Base-by-base conservation (phyloP, 2,113 vertebrate genomes). In the Ardeotis arabs region DNA sequence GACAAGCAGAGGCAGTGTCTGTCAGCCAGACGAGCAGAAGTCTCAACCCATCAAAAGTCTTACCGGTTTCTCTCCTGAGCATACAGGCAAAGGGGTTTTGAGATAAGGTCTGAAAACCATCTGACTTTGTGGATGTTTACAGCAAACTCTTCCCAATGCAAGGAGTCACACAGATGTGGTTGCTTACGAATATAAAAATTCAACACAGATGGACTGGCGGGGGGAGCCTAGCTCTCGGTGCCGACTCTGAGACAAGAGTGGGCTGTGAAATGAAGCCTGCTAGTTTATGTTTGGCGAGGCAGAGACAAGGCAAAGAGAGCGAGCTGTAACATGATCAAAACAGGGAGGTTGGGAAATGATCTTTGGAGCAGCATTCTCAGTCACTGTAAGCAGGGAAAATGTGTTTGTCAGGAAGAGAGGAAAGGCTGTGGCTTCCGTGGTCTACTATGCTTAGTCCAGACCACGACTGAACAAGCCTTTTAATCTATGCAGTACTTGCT, bases 221-320 rank as follows among this genome's bases (percentile, higher is more conserved):
- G n/a, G 12, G 63, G 20, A 55, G 14, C 41, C 4, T 3, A 58
- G 17, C 24, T 79, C 11, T 68, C 0, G 0, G 9, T 70, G 27
- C 31, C 89, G 84, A 74, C n/a, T 70, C 20, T 7, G 11, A 67
- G 31, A 86, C 7, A 45, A 74, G 84, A 84, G 28, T 14, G 10
- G 41, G 37, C 75, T 87, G 87, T 2, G 11, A 95, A 92, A 77
- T 63, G 23, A 87, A 96, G 64, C 23, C 79, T 93, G 31, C 5
- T 84, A 73, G 20, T 27, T 77, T 74, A 59, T 45, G 44, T 87
- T 94, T 94, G 93, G 75, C 0, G 33, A 83, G 37, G 66, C 66
- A 92, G 67, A 87, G 52, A 24, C 1, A 11, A 83, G 56, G 68
- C 25, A 77, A 90, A 86, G 76, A 79, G 47, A 69, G 35, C 7